These are phyloP conservation scores for Oasisia sp. DNA, from an alignment of 2,888 invertebrate species.

Conservation along the genomic window DNA sequence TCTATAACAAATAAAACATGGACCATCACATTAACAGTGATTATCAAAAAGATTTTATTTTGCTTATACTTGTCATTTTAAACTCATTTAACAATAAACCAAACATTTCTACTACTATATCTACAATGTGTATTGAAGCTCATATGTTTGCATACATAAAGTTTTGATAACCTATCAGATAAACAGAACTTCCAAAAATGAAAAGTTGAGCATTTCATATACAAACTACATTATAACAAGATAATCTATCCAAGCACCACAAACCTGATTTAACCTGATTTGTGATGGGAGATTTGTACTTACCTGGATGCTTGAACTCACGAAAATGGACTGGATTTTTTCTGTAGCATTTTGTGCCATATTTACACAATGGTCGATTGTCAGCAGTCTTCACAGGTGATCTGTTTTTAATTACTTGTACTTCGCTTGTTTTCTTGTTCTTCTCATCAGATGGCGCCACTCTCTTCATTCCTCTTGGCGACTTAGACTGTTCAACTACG, in stretches of 20 bases:
- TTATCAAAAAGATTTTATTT: no score
- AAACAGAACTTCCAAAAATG: no score
- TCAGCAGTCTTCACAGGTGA: background rate
- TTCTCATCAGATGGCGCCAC: background rate
- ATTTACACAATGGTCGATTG: conserved; percentile 34
- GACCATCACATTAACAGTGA: no score
- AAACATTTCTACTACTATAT: background rate
- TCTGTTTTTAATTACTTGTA: background rate
- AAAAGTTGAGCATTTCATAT: no score
- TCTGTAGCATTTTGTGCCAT: conserved; percentile 38
- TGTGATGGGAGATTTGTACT: background rate
- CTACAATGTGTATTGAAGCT: background rate
- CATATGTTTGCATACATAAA: background rate
- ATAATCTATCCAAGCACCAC: no score
- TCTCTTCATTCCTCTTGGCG: background rate
- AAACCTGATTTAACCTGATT: no score
- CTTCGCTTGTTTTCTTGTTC: background rate
- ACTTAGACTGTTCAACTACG: background rate
- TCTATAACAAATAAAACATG: no score
- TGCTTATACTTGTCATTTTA: no score
- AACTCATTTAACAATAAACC: no score
- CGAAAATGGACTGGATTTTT: conserved; percentile 38
- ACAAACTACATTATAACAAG: no score
- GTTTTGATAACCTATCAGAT: no score
- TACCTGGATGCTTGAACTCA: conserved; percentile 33